phyloP scores from a whole-genome alignment of 1,140 invertebrate genomes.

The Stenopsyche tienmushanensis region DNA sequence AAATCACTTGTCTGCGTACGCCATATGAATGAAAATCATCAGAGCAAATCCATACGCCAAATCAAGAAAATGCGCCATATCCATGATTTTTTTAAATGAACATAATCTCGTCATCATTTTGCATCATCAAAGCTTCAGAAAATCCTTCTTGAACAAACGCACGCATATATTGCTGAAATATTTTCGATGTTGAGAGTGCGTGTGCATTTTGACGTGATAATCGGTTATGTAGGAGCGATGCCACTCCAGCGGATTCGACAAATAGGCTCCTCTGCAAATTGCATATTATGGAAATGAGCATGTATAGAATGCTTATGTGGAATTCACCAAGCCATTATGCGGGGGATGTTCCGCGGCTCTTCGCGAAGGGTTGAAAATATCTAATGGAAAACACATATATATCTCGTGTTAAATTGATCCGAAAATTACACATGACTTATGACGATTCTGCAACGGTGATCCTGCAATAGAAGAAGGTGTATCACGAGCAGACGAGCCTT shows the following conservation, averaged over 20 bases:
- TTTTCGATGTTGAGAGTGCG: not conserved
- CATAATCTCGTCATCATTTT: too few species aligned
- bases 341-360: not conserved
- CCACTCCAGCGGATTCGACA: constrained; percentile 13
- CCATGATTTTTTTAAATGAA: too few species aligned
- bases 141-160: not conserved
- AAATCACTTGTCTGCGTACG: constrained; percentile 3
- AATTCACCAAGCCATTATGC: not conserved
- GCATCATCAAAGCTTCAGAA: not conserved
- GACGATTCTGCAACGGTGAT: not conserved
- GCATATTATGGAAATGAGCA: constrained; percentile 29
- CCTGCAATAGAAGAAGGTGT: too few species aligned
- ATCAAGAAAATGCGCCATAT: too few species aligned
- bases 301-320: not conserved
- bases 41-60: too few species aligned
- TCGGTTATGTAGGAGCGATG: constrained; percentile 12
- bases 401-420: constrained; percentile 3
- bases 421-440: not conserved
- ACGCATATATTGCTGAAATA: not conserved
- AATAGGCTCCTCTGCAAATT: constrained; percentile 25
- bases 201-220: constrained; percentile 22
- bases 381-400: constrained; percentile 12
- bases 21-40: too few species aligned
- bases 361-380: constrained; percentile 4
- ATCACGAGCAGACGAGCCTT: too few species aligned